A percentile compares a stretch with the other conserved stretches of the same genome.
Evolutionary conservation across 2,113 vertebrate species (phyloP).

Genomic region (Melanerpes aurifrons): DNA sequence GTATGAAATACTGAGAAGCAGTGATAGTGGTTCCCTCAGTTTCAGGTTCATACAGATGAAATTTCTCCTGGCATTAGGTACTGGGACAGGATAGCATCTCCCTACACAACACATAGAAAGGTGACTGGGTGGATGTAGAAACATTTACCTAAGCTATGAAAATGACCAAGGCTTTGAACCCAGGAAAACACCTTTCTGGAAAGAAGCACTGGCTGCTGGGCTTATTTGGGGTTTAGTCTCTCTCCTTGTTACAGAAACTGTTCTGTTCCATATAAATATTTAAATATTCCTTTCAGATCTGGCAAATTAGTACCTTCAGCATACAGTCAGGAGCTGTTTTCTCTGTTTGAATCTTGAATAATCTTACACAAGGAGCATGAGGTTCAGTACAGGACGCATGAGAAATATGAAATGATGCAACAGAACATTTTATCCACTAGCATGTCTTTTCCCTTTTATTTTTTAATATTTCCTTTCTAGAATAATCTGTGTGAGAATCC

Average conservation of each 20-base stretch:
- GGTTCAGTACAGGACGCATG: not conserved
- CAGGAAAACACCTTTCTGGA: not conserved
- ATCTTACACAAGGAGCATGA: not conserved
- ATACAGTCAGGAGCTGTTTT: not conserved
- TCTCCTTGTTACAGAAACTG: not conserved
- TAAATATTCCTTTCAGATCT: not conserved
- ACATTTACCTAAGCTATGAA: not conserved
- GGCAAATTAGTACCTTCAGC: not conserved
- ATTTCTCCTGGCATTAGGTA: not conserved
- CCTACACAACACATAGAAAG: fast-evolving
- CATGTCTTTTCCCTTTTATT: not conserved
- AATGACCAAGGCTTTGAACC: not conserved
- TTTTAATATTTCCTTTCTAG: not conserved
- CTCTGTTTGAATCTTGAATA: not conserved
- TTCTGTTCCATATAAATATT: not conserved
- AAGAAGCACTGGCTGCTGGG: not conserved
- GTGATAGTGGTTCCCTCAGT: not conserved
- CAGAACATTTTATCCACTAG: not conserved
- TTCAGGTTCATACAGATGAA: not conserved
- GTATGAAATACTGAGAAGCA: not conserved
- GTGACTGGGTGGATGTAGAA: not conserved
- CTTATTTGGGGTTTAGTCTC: not conserved
- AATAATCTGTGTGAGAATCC: not conserved
- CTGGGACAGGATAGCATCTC: not conserved
- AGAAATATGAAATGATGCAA: not conserved